Evolutionary conservation across 2,888 invertebrate genomes (phyloP), one percentile per base, ranked within the genome.

Genomic region (Nemotelus pantherinus): DNA sequence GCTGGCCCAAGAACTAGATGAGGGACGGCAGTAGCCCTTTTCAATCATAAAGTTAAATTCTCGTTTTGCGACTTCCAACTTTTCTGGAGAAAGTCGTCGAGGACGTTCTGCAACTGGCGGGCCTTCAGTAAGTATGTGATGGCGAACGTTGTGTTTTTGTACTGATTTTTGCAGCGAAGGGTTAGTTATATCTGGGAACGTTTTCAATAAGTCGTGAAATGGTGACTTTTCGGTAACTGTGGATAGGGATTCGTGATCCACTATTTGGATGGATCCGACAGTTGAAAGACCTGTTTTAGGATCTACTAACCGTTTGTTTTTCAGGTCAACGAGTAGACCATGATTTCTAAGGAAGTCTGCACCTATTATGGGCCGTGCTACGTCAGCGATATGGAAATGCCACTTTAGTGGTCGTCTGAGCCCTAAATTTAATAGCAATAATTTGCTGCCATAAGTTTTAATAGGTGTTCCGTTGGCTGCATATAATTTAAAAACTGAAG

Each of bases 11-110:
- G 25, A 25, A 25, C 25, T 25, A 25, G 25, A 25, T 25, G 87
- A 87, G 0, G 86, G 87, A 3, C 86, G 81, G 53, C 86, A 85
- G 3, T 87, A 85, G 0, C 87, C 87, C 7, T 82, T 78, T 55
- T 87, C 82, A n/a, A 81, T 68, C 0, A 81, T 60, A 4, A 67
- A 77, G 25, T 81, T 48, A 2, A 81, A 77, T 63, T 81, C 79
- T 5, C 58, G 6, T 45, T 76, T 77, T 4, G 80, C 80, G 0
- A 63, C 76, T 63, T 65, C 67, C 0, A 81, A 50, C 64, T 80
- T 81, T 2, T 80, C 77, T 0, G 84, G 85, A 1, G 82, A 81
- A 1, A 87, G 79, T 3, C 79, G 77, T n/a, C 82, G 79, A 7
- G 80, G 79, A 9, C 78, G 76, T 2, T 63, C 50, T 45, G 60